Evolutionary conservation across 1,140 invertebrate species (phyloP).

Genomic region (Rhagoletis pomonella): DNA sequence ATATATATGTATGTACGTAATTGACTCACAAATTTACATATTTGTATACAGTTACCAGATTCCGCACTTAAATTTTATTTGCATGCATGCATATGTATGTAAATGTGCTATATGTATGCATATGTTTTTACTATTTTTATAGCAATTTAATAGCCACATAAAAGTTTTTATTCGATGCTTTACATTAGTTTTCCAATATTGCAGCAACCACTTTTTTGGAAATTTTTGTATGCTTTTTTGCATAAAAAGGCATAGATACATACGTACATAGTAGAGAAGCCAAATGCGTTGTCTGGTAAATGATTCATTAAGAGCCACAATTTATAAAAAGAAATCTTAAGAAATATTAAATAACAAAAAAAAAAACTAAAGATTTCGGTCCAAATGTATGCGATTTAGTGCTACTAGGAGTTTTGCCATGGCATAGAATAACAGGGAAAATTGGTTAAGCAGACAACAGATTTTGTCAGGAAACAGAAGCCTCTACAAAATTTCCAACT

Average conservation of each 20-base stretch:
- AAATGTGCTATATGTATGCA: neutral
- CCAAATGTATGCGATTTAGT: no score
- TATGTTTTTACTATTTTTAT: slow-evolving; percentile 9
- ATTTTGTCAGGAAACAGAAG: no score
- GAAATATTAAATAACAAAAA: no score
- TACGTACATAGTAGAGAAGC: neutral
- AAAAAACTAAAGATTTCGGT: no score
- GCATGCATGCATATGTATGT: neutral
- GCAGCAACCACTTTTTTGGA: neutral
- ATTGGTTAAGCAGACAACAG: no score
- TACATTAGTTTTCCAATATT: slow-evolving; percentile 42
- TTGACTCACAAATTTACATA: no score
- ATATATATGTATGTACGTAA: neutral
- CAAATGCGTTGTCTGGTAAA: neutral
- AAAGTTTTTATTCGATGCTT: neutral
- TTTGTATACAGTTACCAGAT: no score
- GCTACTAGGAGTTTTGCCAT: no score
- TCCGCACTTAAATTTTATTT: neutral
- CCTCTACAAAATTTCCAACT: no score
- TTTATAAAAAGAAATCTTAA: no score
- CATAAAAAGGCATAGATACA: neutral
- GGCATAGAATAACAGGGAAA: no score
- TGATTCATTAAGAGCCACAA: neutral
- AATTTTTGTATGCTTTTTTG: no score
- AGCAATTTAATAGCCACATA: neutral